Percentiles rank a stretch among this genome's conserved stretches.
Conservation (phyloP, 37 sponge, comb jelly and placozoan species). For the Haliclona indistincta region DNA sequence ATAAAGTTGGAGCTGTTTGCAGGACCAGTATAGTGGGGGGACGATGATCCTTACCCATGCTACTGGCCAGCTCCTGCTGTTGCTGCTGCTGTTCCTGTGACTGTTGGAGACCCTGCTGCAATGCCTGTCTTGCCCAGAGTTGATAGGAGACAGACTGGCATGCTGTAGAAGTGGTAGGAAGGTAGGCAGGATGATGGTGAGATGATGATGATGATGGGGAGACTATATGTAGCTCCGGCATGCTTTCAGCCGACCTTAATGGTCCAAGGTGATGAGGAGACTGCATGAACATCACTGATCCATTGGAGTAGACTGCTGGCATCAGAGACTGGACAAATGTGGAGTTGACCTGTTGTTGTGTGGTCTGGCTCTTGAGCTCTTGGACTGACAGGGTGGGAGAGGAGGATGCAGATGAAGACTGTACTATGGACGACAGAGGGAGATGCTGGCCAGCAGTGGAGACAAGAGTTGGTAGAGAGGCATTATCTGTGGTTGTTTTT, state of each 20-base stretch:
- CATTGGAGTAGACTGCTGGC: slow-evolving; percentile 23
- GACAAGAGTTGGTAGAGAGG: not conserved
- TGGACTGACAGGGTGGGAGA: not conserved
- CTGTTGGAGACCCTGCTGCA: not conserved
- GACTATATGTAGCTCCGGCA: slow-evolving; percentile 66
- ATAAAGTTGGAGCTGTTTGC: too few species aligned
- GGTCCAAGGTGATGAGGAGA: slow-evolving; percentile 5
- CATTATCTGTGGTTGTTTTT: not conserved
- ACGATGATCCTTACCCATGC: too few species aligned
- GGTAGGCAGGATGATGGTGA: slow-evolving; percentile 19
- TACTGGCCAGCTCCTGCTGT: not conserved
- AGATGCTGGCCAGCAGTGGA: not conserved
- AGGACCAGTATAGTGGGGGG: too few species aligned
- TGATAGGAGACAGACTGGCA: slow-evolving; percentile 15
- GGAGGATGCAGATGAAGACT: slow-evolving; percentile 1
- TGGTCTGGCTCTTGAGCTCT: slow-evolving; percentile 25
- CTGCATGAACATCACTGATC: slow-evolving; percentile 23
- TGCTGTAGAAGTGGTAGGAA: slow-evolving; percentile 19
- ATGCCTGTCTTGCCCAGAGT: not conserved
- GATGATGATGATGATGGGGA: not conserved
- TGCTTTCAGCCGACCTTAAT: slow-evolving; percentile 59
- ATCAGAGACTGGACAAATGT: not conserved
- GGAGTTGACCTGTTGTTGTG: slow-evolving; percentile 26
- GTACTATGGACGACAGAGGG: not conserved
- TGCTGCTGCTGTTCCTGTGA: not conserved